Evolutionary conservation across 2,888 invertebrate genomes (phyloP).

Genomic region (Chouioia cunea): DNA sequence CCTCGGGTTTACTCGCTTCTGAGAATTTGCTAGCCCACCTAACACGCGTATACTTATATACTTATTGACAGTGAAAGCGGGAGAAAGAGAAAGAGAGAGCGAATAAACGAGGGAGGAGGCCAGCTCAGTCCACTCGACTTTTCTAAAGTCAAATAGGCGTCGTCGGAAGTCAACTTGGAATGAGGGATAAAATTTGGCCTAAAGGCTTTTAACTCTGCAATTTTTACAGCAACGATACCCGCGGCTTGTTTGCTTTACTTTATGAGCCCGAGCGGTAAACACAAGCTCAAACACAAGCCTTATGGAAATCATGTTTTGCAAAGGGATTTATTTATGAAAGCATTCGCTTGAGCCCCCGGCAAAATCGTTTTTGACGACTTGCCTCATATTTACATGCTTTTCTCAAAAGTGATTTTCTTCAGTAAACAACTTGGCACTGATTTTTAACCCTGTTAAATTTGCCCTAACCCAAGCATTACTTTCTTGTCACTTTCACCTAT

Average conservation of each 20-base stretch:
- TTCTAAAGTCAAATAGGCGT: slow-evolving; percentile 15
- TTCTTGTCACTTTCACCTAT: no score
- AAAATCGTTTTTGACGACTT: no score
- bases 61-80: no score
- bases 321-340: not conserved
- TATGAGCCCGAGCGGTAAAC: slow-evolving; percentile 11
- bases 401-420: no score
- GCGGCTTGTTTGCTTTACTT: slow-evolving; percentile 12
- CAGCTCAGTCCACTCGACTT: not conserved
- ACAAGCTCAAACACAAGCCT: slow-evolving; percentile 4
- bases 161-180: not conserved
- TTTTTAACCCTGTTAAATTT: no score
- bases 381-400: no score
- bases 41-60: no score
- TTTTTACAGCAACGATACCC: slow-evolving; percentile 8
- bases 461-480: no score
- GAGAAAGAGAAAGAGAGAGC: no score
- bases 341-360: no score
- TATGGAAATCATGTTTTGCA: slow-evolving; percentile 9
- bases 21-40: slow-evolving; percentile 4
- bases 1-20: not conserved
- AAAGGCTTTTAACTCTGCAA: not conserved
- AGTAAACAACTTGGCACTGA: no score
- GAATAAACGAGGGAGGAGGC: no score
- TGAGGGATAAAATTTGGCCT: slow-evolving; percentile 13